Evolutionary conservation across 2,797 vertebrate species (phyloP).

Genomic region (Malacoctenus gilli): DNA sequence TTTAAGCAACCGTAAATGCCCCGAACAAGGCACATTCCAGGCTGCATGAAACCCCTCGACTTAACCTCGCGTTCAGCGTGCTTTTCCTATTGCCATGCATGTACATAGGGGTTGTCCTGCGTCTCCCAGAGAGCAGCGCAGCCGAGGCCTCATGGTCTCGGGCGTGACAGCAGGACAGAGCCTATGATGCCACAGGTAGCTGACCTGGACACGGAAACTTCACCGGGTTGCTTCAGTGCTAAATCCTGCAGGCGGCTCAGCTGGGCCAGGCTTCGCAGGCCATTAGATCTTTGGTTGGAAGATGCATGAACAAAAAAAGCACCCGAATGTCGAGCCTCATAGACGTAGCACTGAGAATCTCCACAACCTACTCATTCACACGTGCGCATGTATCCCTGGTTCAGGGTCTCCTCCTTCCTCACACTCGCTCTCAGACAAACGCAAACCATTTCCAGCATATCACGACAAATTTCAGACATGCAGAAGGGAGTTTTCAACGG

Average conservation of each 20-base stretch:
- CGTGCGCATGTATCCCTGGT: constrained; percentile 4
- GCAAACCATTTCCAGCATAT: constrained; percentile 17
- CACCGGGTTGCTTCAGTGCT: constrained; percentile 54
- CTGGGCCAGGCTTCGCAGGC: constrained; percentile 17
- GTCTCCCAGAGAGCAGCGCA: constrained; percentile 29
- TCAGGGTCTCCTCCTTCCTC: constrained; percentile 1
- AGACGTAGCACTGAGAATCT: constrained; percentile 64
- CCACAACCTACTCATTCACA: constrained; percentile 21
- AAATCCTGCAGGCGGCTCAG: constrained; percentile 40
- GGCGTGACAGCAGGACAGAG: constrained; percentile 58
- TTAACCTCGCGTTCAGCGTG: constrained; percentile 39
- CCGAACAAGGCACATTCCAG: constrained; percentile 56
- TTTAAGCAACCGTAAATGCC: constrained; percentile 20
- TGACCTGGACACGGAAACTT: constrained; percentile 35
- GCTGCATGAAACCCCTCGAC: constrained; percentile 34
- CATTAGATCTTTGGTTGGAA: not conserved
- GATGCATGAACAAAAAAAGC: constrained; percentile 17
- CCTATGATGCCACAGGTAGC: constrained; percentile 52
- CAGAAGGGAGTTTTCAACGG: constrained; percentile 48
- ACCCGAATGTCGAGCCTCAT: constrained; percentile 34
- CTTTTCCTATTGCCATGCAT: constrained; percentile 70
- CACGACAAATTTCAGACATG: constrained; percentile 58
- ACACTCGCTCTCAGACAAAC: constrained; percentile 13
- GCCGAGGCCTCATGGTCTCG: constrained; percentile 24
- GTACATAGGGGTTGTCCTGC: constrained; percentile 57